A percentile compares a stretch with the other conserved stretches of the same genome.
Conservation (phyloP, 2,797 vertebrate genomes). For the Synanceia verrucosa region DNA sequence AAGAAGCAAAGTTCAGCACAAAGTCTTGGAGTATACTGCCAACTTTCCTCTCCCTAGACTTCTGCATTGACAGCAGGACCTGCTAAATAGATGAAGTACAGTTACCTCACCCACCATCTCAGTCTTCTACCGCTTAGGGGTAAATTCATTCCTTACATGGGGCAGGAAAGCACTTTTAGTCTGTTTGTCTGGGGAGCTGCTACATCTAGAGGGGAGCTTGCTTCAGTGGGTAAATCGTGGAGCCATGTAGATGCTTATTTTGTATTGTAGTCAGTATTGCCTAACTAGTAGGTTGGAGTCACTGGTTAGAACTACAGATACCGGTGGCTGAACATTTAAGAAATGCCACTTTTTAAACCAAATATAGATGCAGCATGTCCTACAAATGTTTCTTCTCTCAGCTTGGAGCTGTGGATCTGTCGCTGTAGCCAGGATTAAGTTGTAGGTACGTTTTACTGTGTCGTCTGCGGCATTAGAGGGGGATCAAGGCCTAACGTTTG, state of each 20-base stretch:
- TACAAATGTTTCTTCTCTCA: slow-evolving; percentile 32
- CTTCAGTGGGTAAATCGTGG: slow-evolving; percentile 22
- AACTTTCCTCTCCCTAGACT: slow-evolving; percentile 37
- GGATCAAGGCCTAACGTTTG: slow-evolving; percentile 44
- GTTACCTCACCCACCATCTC: slow-evolving; percentile 39
- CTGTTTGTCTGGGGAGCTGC: slow-evolving; percentile 50
- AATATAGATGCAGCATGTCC: slow-evolving; percentile 46
- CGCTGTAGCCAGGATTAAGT: slow-evolving; percentile 22
- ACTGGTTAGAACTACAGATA: slow-evolving; percentile 23
- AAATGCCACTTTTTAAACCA: slow-evolving; percentile 51
- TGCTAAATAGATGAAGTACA: slow-evolving; percentile 46
- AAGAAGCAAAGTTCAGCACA: slow-evolving; percentile 43
- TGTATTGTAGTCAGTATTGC: slow-evolving; percentile 24
- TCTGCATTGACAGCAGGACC: slow-evolving; percentile 38
- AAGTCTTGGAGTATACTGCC: slow-evolving; percentile 57
- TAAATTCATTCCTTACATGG: slow-evolving; percentile 1
- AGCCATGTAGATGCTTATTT: slow-evolving; percentile 41
- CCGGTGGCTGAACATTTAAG: slow-evolving; percentile 15
- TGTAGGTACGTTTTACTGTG: slow-evolving; percentile 35
- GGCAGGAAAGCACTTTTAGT: slow-evolving; percentile 59
- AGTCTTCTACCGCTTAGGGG: slow-evolving; percentile 12
- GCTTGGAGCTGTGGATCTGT: slow-evolving; percentile 20
- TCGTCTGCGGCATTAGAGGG: slow-evolving; percentile 39
- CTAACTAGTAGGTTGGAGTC: background rate
- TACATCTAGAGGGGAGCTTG: slow-evolving; percentile 52